Conservation (phyloP, 2,797 vertebrate species). For the Dryobates pubescens region DNA sequence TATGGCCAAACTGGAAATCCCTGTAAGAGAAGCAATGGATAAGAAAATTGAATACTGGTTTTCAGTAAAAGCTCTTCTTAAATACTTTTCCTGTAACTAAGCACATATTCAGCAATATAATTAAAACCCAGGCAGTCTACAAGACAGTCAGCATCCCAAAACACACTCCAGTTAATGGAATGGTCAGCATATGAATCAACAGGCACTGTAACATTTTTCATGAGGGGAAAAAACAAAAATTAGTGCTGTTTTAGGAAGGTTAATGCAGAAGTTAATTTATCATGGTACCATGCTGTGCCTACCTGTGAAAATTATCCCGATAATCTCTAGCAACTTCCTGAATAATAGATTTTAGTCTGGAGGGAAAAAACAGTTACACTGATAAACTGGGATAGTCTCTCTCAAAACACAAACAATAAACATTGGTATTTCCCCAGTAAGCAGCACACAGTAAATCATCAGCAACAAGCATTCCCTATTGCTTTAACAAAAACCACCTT, state of each 20-base stretch:
- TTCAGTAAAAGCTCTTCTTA: not conserved
- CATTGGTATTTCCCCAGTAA: not conserved
- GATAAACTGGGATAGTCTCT: not conserved
- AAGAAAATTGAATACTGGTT: not conserved
- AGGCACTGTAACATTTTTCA: not conserved
- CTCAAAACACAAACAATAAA: not conserved
- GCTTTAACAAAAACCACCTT: not conserved
- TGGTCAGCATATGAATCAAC: not conserved
- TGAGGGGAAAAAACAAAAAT: not conserved
- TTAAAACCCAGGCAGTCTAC: not conserved
- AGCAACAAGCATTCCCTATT: not conserved
- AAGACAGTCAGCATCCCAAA: not conserved
- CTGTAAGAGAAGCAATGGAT: conserved; percentile 68
- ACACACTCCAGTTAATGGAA: not conserved
- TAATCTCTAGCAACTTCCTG: conserved; percentile 92
- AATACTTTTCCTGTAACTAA: not conserved
- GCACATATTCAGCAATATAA: not conserved
- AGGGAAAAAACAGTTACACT: not conserved
- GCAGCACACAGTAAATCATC: not conserved
- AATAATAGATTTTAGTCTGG: conserved; percentile 91
- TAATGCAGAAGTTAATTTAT: not conserved
- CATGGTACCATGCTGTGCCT: not conserved
- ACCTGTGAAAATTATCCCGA: conserved; percentile 93
- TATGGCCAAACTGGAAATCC: conserved; percentile 97
- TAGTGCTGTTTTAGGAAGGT: not conserved